These are phyloP conservation scores for Idris sp. DNA, from an alignment of 1,140 invertebrate genomes.

Conservation along the genomic window DNA sequence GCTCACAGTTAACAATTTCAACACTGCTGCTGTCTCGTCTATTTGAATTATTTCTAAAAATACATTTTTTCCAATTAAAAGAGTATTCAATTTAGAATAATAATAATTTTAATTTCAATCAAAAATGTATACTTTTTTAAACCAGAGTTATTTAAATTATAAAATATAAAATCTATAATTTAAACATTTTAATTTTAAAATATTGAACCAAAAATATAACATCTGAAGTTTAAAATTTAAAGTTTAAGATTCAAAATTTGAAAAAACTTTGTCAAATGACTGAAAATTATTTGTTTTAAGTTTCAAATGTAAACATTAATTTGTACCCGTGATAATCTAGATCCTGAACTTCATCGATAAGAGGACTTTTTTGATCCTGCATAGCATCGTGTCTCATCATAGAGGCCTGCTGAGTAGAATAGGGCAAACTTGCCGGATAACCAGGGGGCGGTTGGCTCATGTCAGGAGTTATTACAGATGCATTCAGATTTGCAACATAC, in stretches of 20 bases:
- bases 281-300: too few relatives aligned
- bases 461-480: constrained; percentile 75
- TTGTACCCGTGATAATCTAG: constrained; percentile 48
- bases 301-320: too few relatives aligned
- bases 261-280: too few relatives aligned
- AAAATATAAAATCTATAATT: too few relatives aligned
- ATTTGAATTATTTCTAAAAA: constrained; percentile 46
- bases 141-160: too few relatives aligned
- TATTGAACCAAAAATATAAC: too few relatives aligned
- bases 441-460: constrained; percentile 80
- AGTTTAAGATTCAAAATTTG: too few relatives aligned
- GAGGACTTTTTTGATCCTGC: constrained; percentile 73
- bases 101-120: constrained; percentile 13
- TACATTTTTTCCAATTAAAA: not conserved
- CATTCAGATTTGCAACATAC: constrained; percentile 68
- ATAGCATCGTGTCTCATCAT: constrained; percentile 62
- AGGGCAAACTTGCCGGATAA: constrained; percentile 76
- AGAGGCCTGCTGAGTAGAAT: too few relatives aligned
- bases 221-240: too few relatives aligned
- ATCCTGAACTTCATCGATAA: constrained; percentile 69
- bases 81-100: constrained; percentile 8
- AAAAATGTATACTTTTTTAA: constrained; percentile 1
- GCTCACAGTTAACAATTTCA: constrained; percentile 77
- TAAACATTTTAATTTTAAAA: too few relatives aligned
- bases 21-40: constrained; percentile 76